Percentiles rank a stretch among this genome's conserved stretches.
These are phyloP conservation scores for Zosterops lateralis DNA, from an alignment of 2,113 vertebrate species.

Conservation along the genomic window DNA sequence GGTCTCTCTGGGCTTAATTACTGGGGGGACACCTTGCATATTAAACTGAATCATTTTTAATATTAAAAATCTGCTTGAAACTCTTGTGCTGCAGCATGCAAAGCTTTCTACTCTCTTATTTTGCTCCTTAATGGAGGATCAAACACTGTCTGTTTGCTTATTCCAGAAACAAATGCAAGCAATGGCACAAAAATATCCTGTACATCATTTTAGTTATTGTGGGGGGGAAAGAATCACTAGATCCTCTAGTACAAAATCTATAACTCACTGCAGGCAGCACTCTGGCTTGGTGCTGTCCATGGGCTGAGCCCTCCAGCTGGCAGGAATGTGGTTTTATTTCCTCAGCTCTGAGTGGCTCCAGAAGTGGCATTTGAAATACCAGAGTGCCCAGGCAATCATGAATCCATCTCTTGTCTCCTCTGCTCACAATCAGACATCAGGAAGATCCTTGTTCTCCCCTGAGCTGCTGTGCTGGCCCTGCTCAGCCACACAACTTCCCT, in stretches of 20 bases:
- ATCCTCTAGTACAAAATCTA: not conserved
- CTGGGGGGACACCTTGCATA: not conserved
- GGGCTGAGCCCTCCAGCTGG: not conserved
- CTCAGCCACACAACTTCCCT: not conserved
- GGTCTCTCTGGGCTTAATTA: conserved; percentile 39
- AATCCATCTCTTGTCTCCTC: not conserved
- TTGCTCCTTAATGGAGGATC: not conserved
- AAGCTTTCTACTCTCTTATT: not conserved
- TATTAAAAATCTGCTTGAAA: not conserved
- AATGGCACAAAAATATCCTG: not conserved
- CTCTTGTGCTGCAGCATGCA: not conserved
- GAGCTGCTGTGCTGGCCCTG: not conserved
- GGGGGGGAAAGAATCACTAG: not conserved
- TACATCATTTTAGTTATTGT: not conserved
- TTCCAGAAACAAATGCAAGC: not conserved
- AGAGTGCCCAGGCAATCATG: not conserved
- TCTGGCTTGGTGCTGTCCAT: not conserved
- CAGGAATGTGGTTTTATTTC: not conserved
- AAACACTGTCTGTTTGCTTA: not conserved
- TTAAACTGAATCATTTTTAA: conserved; percentile 6
- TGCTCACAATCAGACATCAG: not conserved
- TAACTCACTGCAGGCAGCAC: not conserved
- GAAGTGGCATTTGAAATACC: not conserved
- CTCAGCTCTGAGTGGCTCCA: not conserved
- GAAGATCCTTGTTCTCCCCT: not conserved